Evolutionary conservation across 2,113 vertebrate species (phyloP), one percentile per base, ranked within the genome.

Genomic region (Chamaea fasciata): DNA sequence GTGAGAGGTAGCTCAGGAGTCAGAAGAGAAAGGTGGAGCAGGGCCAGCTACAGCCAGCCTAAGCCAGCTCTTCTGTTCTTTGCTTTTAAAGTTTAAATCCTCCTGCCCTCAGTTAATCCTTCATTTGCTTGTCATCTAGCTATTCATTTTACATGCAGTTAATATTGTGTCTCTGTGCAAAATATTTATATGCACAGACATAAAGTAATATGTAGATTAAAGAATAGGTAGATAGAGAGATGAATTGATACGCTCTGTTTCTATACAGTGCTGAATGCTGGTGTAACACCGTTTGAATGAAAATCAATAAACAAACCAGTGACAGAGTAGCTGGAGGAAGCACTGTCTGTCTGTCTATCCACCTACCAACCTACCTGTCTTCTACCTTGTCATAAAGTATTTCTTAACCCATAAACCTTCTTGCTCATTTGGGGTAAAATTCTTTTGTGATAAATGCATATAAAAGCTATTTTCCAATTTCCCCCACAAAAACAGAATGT

Each of bases 11-110:
- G 64, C 73, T 81, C 69, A 49, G 57, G 60, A 93, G 83, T 83
- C 76, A 96, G 90, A 37, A 53, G 41, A 88, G 56, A 85, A 81
- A 83, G 83, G 92, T 81, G 86, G 83, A 96, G 49, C 80, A 75
- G 53, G 88, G 83, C 73, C 76, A 94, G 85, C 44, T 86, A 95
- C 93, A 96, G 75, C 82, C 88, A 75, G 79, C 73, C 92, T 94
- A 84, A 97, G 86, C 52, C 79, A 96, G 16, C 23, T 71, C 83
- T 69, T 90, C 83, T 95, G 88, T 93, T 92, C 65, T 60, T 83
- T 50, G 52, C 64, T 95, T 94, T 97, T 67, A 81, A 95, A 90
- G 60, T 81, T 94, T 86, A 90, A 96, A 93, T 83, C 85, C 76
- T 86, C 37, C 47, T 90, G 64, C 60, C 37, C 83, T 93, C 79